Evolutionary conservation across 2,888 invertebrate species (phyloP), one percentile per base, ranked within the genome.

Genomic region (Acronicta psi): DNA sequence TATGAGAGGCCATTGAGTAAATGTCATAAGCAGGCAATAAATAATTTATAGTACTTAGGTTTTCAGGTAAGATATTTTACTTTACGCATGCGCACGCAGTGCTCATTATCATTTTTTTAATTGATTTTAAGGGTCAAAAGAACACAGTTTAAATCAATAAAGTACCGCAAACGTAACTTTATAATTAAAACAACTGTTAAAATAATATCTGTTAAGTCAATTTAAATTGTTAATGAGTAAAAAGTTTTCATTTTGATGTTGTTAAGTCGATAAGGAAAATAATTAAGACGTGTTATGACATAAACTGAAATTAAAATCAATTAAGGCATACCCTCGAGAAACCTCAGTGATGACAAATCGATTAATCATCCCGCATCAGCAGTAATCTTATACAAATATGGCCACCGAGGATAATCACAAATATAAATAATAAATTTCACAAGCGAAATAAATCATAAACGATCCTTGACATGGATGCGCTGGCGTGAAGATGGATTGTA

Each of bases 391-490:
- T 69, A 77, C 80, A 76, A 78, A 79, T 79, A 78, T 70, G 79
- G 79, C 16, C 16, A 36, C 55, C 17, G 66, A 71, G 58, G 68
- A 73, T 79, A 69, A 73, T 70, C 67, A 75, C 49, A 65, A 61
- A 66, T 18, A 60, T 68, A 71, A 69, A 78, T 73, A 77, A 69
- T 74, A 72, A 62, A 71, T 77, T 77, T 77, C 61, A 67, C 64
- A 71, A 65, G 49, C 71, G 49, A 62, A 52, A 81, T 80, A 81
- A 80, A 83, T 84, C 81, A 81, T 78, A 79, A 77, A 75, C 73
- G 66, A 79, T 75, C 82, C 84, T 83, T 76, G 75, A 81, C 84
- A 83, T 70, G 68, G 45, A 80, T 82, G 55, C 50, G 50, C 58
- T 47, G 50, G 67, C 43, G 7, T 52, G 63, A 76, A 77, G 77